Evolutionary conservation across 92 coral and sea anemone genomes (phyloP).

Genomic region (Phenganax stokvisi): DNA sequence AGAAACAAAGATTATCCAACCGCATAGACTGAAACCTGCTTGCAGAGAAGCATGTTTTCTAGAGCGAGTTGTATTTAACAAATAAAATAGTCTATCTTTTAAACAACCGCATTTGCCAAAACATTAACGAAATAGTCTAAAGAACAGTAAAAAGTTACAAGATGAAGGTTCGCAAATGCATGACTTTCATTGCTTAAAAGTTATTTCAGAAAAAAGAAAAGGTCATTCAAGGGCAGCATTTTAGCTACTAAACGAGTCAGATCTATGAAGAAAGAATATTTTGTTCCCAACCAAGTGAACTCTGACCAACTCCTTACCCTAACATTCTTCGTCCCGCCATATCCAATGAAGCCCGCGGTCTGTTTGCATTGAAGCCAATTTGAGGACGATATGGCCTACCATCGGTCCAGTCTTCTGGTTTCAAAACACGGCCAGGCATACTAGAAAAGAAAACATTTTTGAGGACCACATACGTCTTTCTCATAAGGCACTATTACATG

Average conservation of each 20-base stretch:
- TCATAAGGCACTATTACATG: background rate
- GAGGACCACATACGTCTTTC: background rate
- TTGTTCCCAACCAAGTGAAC: background rate
- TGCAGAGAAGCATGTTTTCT: background rate
- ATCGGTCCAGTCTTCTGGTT: conserved; percentile 70
- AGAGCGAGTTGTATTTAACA: too few relatives aligned
- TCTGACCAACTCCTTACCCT: conserved; percentile 53
- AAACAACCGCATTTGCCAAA: too few relatives aligned
- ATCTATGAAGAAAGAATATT: too few relatives aligned
- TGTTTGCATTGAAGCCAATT: conserved; percentile 79
- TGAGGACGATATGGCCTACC: conserved; percentile 69
- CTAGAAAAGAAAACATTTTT: conserved; percentile 34
- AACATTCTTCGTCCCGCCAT: conserved; percentile 78
- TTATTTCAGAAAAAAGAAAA: too few relatives aligned
- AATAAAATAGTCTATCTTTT: too few relatives aligned
- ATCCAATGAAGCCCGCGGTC: conserved; percentile 73
- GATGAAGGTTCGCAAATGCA: too few relatives aligned
- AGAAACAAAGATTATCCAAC: too few relatives aligned
- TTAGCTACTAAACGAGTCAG: background rate
- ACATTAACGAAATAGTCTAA: too few relatives aligned
- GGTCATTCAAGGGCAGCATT: background rate
- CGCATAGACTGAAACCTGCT: too few relatives aligned
- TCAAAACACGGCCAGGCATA: conserved; percentile 84
- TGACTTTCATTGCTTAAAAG: too few relatives aligned
- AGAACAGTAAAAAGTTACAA: too few relatives aligned